Evolutionary conservation across 2,797 vertebrate species (phyloP), one percentile per base, ranked within the genome.

Genomic region (Eulemur rubriventer): DNA sequence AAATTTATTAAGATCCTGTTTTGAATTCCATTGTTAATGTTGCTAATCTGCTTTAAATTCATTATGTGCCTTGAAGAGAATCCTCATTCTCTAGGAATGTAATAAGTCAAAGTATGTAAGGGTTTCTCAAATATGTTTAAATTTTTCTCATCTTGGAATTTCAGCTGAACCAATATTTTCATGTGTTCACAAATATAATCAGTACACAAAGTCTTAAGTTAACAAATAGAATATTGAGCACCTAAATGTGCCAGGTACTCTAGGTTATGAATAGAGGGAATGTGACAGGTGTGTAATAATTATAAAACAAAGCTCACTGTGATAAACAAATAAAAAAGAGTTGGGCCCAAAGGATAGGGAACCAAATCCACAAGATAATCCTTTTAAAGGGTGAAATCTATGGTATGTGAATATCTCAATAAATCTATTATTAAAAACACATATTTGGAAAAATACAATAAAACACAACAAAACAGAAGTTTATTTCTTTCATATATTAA

Each of bases 131-230:
- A 65, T n/a, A 70, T 20, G 35, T 70, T 85, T 91, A 14, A 67
- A 41, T 91, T 50, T 75, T 95, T 41, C 16, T 95, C 17, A 57
- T n/a, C 24, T 89, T 85, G 43, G 52, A 93, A 96, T 95, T 83
- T 89, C 72, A 96, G 13, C 12, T 83, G 88, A 67, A 63, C 48
- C 8, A n/a, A 46, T 93, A 67, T 80, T 91, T 79, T 59, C 17
- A 69, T 69, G 35, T 67, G 6, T 55, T 84, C 41, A 84, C 20
- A 96, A 90, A 63, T 81, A 73, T 28, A 83, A 43, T 50, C 18
- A 93, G 35, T 14, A 75, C 13, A 79, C 6, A 79, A 69, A 80
- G 13, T 84, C 46, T 94, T 55, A 92, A 43, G 33, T 76, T 52
- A 63, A 75, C 2, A 67, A 43, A 86, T 78, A 86, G 93, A 91